phyloP scores from a whole-genome alignment of 2,797 vertebrate species.

The Parambassis ranga region DNA sequence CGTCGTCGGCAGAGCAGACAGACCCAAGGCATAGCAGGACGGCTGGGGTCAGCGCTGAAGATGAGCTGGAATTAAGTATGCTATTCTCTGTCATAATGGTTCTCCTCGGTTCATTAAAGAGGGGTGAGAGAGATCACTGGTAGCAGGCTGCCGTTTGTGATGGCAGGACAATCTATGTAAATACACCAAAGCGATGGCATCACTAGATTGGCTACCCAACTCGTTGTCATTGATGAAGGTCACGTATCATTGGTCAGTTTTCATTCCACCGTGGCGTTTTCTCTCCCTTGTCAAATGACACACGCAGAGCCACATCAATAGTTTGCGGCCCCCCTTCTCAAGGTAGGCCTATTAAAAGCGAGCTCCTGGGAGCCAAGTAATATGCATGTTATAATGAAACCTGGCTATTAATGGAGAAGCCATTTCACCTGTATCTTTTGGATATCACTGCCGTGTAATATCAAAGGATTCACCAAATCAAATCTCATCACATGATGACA shows the following conservation, averaged over 20 bases:
- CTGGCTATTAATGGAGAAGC: slow-evolving; percentile 86
- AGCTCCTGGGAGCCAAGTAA: slow-evolving; percentile 85
- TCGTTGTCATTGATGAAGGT: slow-evolving; percentile 83
- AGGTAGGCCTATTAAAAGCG: slow-evolving; percentile 82
- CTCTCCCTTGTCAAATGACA: slow-evolving; percentile 68
- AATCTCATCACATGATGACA: slow-evolving; percentile 82
- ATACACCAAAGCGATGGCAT: slow-evolving; percentile 77
- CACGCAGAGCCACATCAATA: slow-evolving; percentile 72
- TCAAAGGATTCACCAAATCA: slow-evolving; percentile 81
- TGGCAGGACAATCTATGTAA: slow-evolving; percentile 76
- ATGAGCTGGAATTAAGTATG: slow-evolving; percentile 99
- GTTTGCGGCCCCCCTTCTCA: slow-evolving; percentile 68
- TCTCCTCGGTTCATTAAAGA: slow-evolving; percentile 94
- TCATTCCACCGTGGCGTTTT: slow-evolving; percentile 62
- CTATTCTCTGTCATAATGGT: slow-evolving; percentile 95
- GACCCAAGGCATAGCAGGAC: slow-evolving; percentile 90
- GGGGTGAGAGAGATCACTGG: slow-evolving; percentile 91
- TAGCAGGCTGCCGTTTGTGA: slow-evolving; percentile 76
- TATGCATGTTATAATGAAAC: slow-evolving; percentile 90
- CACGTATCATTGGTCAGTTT: slow-evolving; percentile 81
- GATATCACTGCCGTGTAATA: slow-evolving; percentile 84
- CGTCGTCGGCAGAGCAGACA: slow-evolving; percentile 86
- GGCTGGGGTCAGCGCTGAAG: slow-evolving; percentile 87
- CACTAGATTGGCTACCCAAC: slow-evolving; percentile 56
- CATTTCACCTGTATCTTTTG: slow-evolving; percentile 86